A percentile compares a stretch with the other conserved stretches of the same genome.
These are phyloP conservation scores for Metopia argyrocephala DNA, from an alignment of 2,888 invertebrate genomes.

Conservation along the genomic window DNA sequence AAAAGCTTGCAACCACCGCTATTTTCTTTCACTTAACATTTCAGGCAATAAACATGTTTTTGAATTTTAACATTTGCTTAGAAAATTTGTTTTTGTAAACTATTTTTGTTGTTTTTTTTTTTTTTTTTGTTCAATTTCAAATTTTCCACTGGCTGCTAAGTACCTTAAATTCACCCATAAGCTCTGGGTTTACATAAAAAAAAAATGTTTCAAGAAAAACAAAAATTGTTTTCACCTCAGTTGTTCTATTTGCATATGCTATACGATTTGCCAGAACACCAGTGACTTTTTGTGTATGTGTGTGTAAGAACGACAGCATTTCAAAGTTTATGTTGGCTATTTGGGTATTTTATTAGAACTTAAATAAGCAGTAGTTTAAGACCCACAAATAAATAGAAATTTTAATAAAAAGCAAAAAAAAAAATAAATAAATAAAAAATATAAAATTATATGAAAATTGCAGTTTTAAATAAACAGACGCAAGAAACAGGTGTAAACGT, in stretches of 20 bases:
- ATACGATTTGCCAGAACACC: not conserved
- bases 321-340: slow-evolving; percentile 10
- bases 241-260: slow-evolving; percentile 22
- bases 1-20: no score
- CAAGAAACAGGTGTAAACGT: no score
- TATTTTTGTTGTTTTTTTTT: no score
- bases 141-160: not conserved
- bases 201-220: slow-evolving; percentile 24
- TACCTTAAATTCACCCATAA: not conserved
- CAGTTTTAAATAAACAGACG: no score
- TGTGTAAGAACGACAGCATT: not conserved
- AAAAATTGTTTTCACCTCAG: slow-evolving; percentile 36
- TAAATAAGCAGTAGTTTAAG: slow-evolving; percentile 39
- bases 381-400: slow-evolving; percentile 32
- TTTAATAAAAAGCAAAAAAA: not conserved
- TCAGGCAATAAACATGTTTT: no score
- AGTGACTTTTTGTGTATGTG: not conserved
- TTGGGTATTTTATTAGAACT: slow-evolving; percentile 24
- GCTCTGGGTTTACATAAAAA: not conserved
- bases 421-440: no score
- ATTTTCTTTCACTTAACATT: no score
- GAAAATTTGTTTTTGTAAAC: no score
- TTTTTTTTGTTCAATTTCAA: no score
- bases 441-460: no score
- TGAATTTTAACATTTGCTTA: no score